Base-by-base conservation (phyloP, 1,140 invertebrate genomes). In the Ectropis grisescens region DNA sequence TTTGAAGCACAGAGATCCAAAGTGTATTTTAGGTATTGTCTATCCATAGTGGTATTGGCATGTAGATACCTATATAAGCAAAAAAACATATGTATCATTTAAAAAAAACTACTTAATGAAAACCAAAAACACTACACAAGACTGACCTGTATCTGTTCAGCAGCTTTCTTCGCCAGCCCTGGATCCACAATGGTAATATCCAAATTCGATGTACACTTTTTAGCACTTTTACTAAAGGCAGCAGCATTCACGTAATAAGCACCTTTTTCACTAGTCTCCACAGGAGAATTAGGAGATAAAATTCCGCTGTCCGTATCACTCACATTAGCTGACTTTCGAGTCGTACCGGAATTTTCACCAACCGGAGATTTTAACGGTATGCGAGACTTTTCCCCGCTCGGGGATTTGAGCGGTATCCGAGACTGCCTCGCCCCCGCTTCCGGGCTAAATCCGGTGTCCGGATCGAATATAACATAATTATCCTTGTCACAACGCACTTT, bases 281-380 rank as follows among this genome's bases (percentile, higher is more conserved):
- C 54, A 2, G 85, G 85, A 11, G 85, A 86, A 37, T 85, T 79
- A 1, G 85, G 85, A 11, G 85, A 86, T 13, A 85, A 65, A 34
- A 87, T 86, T 2, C 85, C 85, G 50, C 85, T 86, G 54, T 87
- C 85, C 5, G 82, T 82, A 55, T 87, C 85, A 46, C 84, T 86
- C 15, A 70, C 62, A 51, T 57, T 80, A n/a, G 65, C 62, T 13
- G 66, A 60, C 46, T 74, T 75, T 22, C 55, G 48, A 15, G 39
- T 41, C 5, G 45, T 30, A 23, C 52, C 30, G 9, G 58, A 55
- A 29, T 50, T 64, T 53, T 76, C 71, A 33, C 62, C 59, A 11
- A 47, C 34, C 5, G 69, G 67, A 3, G 72, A 70, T 46, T 67
- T 78, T 3, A 66, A 34, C 13, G 72, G 65, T 12, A 70, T 61